A percentile compares a stretch with the other conserved stretches of the same genome.
These are phyloP conservation scores for Dendropsophus ebraccatus DNA, from an alignment of 2,113 vertebrate species.

Conservation along the genomic window DNA sequence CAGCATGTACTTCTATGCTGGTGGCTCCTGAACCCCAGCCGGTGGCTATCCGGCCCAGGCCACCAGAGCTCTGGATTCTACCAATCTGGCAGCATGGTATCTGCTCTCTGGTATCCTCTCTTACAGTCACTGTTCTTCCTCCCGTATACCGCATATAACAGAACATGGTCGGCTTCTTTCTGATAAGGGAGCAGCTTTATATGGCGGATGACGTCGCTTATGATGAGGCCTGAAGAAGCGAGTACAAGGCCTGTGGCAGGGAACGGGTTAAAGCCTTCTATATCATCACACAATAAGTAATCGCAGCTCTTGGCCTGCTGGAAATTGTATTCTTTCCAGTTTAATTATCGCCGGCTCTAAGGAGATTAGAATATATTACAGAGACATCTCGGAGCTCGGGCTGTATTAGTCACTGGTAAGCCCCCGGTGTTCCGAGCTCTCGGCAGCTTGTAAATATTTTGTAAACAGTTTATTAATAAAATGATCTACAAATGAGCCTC, in stretches of 20 bases:
- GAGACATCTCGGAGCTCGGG: constrained; percentile 46
- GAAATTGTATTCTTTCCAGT: constrained; percentile 55
- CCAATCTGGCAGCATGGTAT: too few species aligned
- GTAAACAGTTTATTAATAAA: constrained; percentile 55
- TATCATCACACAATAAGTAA: constrained; percentile 2
- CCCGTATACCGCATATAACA: too few species aligned
- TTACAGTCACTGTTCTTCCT: too few species aligned
- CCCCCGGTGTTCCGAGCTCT: constrained; percentile 9
- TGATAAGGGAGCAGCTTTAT: too few species aligned
- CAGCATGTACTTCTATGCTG: too few species aligned
- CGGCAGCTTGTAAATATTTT: constrained; percentile 50
- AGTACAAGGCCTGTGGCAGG: not conserved
- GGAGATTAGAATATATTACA: constrained; percentile 59
- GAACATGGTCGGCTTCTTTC: too few species aligned
- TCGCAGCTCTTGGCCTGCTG: constrained; percentile 43
- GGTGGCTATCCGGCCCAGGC: too few species aligned
- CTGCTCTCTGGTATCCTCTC: too few species aligned
- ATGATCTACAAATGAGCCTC: constrained; percentile 46
- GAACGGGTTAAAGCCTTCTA: constrained; percentile 20
- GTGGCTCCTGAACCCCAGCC: too few species aligned
- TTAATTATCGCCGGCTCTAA: constrained; percentile 51
- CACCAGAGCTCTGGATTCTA: too few species aligned
- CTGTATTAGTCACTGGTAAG: constrained; percentile 50
- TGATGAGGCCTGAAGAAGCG: too few species aligned
- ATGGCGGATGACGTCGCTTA: too few species aligned